Evolutionary conservation across 2,888 invertebrate genomes (phyloP).

Genomic region (Ornithoptera priamus): DNA sequence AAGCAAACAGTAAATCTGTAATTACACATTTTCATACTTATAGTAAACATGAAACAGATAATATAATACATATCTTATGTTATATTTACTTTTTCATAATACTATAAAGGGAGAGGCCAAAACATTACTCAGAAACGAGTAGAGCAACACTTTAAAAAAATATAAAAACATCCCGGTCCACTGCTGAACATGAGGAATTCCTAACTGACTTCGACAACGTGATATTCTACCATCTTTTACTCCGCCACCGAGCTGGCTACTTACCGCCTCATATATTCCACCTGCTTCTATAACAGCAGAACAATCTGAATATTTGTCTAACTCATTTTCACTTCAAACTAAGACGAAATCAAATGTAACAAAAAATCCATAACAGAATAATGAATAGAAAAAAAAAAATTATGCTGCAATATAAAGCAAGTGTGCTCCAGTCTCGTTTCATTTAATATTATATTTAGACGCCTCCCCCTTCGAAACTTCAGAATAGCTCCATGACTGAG

Average conservation of each 20-base stretch:
- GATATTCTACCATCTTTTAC: too few species aligned
- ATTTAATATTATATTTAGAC: constrained; percentile 38
- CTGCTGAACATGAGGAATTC: too few species aligned
- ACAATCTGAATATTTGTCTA: too few species aligned
- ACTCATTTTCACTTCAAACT: too few species aligned
- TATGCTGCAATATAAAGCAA: constrained; percentile 4
- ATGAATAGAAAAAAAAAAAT: neutral
- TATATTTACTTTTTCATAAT: neutral
- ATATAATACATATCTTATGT: neutral
- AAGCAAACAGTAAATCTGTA: neutral
- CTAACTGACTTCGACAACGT: too few species aligned
- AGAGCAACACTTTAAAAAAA: constrained; percentile 15
- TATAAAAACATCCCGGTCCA: neutral
- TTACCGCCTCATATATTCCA: too few species aligned
- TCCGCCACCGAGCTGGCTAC: too few species aligned
- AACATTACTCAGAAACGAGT: neutral
- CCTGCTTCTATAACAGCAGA: too few species aligned
- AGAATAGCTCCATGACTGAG: constrained; percentile 69
- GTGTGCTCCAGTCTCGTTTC: constrained; percentile 29
- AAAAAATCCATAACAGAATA: neutral
- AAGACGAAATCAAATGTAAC: too few species aligned
- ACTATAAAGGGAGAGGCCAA: constrained; percentile 19
- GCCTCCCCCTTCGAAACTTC: constrained; percentile 59
- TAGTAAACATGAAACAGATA: constrained; percentile 3
- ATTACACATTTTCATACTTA: neutral